These are phyloP conservation scores for Apis cerana DNA, from an alignment of 1,140 invertebrate species.

Conservation along the genomic window DNA sequence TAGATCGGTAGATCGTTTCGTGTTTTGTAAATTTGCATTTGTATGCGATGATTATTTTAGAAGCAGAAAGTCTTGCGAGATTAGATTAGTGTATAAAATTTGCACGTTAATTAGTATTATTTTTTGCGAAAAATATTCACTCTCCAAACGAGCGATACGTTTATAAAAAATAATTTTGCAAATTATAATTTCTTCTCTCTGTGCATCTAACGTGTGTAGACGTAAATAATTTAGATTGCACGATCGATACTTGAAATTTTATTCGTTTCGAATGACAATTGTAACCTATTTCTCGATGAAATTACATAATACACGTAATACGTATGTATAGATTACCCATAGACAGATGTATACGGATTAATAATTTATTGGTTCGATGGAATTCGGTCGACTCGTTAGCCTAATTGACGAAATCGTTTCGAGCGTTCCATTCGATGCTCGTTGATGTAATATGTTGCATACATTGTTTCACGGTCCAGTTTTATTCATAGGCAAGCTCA, in stretches of 20 bases:
- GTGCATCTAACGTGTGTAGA: too few species aligned
- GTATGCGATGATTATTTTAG: background rate
- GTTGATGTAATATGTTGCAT: slow-evolving; percentile 51
- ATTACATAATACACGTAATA: too few species aligned
- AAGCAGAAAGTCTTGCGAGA: slow-evolving; percentile 1
- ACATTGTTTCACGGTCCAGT: slow-evolving; percentile 49
- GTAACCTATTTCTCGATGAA: too few species aligned
- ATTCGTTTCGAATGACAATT: too few species aligned
- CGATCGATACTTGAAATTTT: too few species aligned
- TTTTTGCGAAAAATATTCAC: slow-evolving; percentile 25
- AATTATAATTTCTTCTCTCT: background rate
- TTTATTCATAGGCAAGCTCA: slow-evolving; percentile 37
- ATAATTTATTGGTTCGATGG: slow-evolving; percentile 7
- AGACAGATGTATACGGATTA: background rate
- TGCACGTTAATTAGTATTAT: slow-evolving; percentile 42
- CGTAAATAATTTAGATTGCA: too few species aligned
- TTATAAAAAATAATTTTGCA: slow-evolving; percentile 4
- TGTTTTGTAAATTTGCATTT: slow-evolving; percentile 30
- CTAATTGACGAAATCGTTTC: slow-evolving; percentile 8
- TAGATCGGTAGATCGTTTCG: background rate
- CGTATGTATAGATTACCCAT: too few species aligned
- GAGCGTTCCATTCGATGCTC: slow-evolving; percentile 13
- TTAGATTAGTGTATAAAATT: slow-evolving; percentile 47
- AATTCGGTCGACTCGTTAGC: slow-evolving; percentile 28
- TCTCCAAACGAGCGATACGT: too few species aligned